These are phyloP conservation scores for Podabrus alpinus DNA, from an alignment of 2,888 invertebrate genomes.

Conservation along the genomic window DNA sequence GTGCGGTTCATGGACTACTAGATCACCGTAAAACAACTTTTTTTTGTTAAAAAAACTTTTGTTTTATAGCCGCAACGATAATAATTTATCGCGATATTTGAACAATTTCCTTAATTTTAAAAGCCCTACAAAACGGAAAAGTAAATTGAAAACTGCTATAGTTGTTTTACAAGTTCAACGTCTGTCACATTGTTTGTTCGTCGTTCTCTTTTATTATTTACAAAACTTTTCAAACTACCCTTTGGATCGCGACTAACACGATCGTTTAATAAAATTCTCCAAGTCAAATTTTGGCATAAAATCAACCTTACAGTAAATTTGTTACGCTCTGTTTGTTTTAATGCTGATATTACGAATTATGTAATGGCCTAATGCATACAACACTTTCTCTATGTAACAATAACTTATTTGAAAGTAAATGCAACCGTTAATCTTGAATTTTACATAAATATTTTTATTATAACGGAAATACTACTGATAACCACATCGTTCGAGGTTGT, in stretches of 20 bases:
- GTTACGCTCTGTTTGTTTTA: slow-evolving; percentile 29
- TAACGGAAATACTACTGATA: slow-evolving; percentile 18
- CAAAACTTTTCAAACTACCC: slow-evolving; percentile 12
- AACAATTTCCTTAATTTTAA: slow-evolving; percentile 19
- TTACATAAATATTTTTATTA: neutral
- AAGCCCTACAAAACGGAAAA: slow-evolving; percentile 3
- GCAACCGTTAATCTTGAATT: neutral
- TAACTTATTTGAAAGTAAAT: slow-evolving; percentile 16
- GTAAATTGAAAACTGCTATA: slow-evolving; percentile 20
- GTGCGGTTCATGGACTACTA: slow-evolving; percentile 56
- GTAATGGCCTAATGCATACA: slow-evolving; percentile 24
- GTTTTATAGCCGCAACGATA: slow-evolving; percentile 13
- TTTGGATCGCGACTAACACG: slow-evolving; percentile 3
- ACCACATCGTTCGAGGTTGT: slow-evolving; percentile 26
- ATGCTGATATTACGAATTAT: slow-evolving; percentile 12
- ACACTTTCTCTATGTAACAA: slow-evolving; percentile 30
- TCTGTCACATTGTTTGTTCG: slow-evolving; percentile 18
- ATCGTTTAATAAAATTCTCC: slow-evolving; percentile 23
- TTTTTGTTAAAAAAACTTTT: slow-evolving; percentile 13
- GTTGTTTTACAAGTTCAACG: slow-evolving; percentile 16
- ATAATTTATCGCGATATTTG: slow-evolving; percentile 13
- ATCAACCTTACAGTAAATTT: slow-evolving; percentile 29
- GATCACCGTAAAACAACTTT: slow-evolving; percentile 46
- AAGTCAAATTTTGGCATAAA: slow-evolving; percentile 17
- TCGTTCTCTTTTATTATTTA: slow-evolving; percentile 12